Conservation (phyloP, 2,113 vertebrate genomes). For the Glaucomys volans region DNA sequence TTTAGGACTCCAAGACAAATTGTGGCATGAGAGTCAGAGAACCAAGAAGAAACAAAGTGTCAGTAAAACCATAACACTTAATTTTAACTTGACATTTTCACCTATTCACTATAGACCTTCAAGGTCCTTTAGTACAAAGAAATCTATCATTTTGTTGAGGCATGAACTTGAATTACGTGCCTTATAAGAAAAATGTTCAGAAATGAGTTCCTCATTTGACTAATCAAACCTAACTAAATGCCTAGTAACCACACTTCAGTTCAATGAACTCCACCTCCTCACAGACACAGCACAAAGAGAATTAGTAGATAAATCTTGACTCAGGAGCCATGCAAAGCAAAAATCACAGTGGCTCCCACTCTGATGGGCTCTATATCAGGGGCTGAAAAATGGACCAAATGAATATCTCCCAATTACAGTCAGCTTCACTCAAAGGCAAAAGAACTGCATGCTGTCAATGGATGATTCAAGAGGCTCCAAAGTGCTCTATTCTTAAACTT, state of each 20-base stretch:
- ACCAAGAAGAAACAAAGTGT: neutral
- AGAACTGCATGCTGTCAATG: neutral
- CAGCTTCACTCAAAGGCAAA: neutral
- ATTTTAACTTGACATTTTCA: neutral
- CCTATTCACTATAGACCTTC: neutral
- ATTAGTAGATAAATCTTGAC: neutral
- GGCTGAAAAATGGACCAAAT: neutral
- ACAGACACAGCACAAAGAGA: neutral
- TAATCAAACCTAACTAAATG: neutral
- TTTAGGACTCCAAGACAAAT: neutral
- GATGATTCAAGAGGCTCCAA: neutral
- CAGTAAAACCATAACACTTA: neutral
- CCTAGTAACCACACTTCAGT: neutral
- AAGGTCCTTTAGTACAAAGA: neutral
- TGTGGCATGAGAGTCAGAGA: neutral
- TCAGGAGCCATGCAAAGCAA: neutral
- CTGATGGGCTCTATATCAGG: neutral
- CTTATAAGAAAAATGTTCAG: neutral
- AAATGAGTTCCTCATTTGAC: neutral
- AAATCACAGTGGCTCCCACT: neutral
- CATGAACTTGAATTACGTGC: neutral
- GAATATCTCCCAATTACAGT: neutral
- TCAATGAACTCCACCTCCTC: neutral
- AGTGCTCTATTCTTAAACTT: neutral
- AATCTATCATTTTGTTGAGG: neutral